phyloP scores from a whole-genome alignment of 2,113 vertebrate species.

The Petroica traversi region DNA sequence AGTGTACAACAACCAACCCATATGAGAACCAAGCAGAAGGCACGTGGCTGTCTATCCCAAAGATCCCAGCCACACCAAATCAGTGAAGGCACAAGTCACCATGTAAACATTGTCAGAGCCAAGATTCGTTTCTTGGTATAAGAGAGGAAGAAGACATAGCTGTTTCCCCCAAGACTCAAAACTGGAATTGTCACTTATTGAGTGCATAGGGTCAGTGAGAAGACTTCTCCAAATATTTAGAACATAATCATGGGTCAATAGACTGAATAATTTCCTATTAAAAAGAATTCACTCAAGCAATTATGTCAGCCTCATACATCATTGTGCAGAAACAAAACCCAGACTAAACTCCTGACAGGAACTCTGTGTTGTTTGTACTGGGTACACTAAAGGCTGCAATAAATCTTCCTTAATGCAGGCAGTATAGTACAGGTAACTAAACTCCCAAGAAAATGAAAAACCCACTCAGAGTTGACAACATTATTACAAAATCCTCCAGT shows the following conservation, averaged over 20 bases:
- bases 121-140: background rate
- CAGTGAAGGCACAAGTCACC: background rate
- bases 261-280: background rate
- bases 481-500: background rate
- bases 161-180: background rate
- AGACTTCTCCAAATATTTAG: background rate
- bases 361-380: background rate
- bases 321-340: background rate
- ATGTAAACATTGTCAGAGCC: rapidly evolving
- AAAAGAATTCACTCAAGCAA: background rate
- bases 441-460: background rate
- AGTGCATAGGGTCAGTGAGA: background rate
- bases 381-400: background rate
- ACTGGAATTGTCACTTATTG: background rate
- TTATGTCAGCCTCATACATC: background rate
- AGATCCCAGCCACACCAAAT: background rate
- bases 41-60: background rate
- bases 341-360: background rate
- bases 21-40: background rate
- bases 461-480: background rate
- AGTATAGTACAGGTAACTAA: background rate
- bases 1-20: background rate
- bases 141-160: background rate
- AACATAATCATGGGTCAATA: background rate
- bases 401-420: background rate